Conservation (phyloP, 2,888 invertebrate species). For the Plagodis pulveraria region DNA sequence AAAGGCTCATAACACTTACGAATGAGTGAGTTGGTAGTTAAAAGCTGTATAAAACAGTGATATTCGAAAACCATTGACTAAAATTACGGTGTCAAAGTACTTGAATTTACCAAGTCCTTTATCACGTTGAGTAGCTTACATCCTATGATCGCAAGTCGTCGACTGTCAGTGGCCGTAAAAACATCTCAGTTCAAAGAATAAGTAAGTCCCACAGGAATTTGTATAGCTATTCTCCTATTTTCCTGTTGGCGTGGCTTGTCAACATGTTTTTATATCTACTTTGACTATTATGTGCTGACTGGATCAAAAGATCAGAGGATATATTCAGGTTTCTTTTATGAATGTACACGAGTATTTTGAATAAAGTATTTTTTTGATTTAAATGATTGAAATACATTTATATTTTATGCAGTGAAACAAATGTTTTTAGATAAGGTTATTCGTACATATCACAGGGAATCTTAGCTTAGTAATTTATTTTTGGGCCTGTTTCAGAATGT, state of each 20-base stretch:
- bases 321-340: background rate
- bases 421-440: too few relatives aligned
- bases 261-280: constrained; percentile 16
- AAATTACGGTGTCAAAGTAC: too few relatives aligned
- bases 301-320: constrained; percentile 8
- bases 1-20: too few relatives aligned
- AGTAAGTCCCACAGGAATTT: constrained; percentile 12
- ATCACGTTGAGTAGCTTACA: background rate
- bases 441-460: too few relatives aligned
- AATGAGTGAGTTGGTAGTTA: too few relatives aligned
- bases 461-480: too few relatives aligned
- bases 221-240: constrained; percentile 16
- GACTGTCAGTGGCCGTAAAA: constrained; percentile 12
- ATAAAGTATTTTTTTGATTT: too few relatives aligned
- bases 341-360: background rate
- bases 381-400: too few relatives aligned
- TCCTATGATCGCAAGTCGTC: background rate
- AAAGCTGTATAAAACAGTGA: background rate
- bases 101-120: background rate
- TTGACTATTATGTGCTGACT: constrained; percentile 12
- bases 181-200: constrained; percentile 12
- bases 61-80: background rate
- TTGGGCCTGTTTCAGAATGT: too few relatives aligned
- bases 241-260: constrained; percentile 21
- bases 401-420: too few relatives aligned